These are phyloP conservation scores for Buphagus erythrorhynchus DNA, from an alignment of 2,797 vertebrate genomes.

Conservation along the genomic window DNA sequence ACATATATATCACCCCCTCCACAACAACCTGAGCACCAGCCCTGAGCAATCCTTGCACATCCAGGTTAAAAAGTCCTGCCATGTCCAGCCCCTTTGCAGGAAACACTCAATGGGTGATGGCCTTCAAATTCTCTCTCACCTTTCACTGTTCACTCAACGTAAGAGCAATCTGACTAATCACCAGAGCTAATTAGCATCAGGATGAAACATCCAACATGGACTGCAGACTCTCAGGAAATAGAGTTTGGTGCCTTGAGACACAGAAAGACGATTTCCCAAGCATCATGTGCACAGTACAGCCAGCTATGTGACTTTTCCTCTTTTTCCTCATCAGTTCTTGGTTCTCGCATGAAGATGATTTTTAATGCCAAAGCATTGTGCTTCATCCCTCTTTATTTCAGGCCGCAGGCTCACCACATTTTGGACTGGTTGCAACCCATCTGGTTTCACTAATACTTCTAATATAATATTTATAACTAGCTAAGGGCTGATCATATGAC, in stretches of 20 bases:
- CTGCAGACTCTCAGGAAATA: not conserved
- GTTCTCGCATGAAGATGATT: conserved; percentile 25
- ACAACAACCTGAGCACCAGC: not conserved
- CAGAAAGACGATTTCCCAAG: not conserved
- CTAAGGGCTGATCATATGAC: conserved; percentile 39
- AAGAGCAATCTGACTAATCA: not conserved
- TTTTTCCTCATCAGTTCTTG: conserved; percentile 2
- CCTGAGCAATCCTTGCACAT: not conserved
- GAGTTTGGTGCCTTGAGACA: not conserved
- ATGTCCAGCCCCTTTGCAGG: not conserved
- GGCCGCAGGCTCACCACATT: conserved; percentile 53
- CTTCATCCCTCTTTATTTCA: conserved; percentile 56
- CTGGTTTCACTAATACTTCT: conserved; percentile 65
- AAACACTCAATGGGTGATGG: accelerated
- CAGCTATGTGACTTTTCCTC: not conserved
- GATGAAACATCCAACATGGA: not conserved
- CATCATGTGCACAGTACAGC: not conserved
- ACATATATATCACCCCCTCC: not conserved
- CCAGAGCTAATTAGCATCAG: not conserved
- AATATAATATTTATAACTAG: conserved; percentile 64
- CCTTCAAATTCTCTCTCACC: not conserved
- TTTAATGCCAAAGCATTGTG: conserved; percentile 65
- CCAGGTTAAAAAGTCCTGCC: not conserved
- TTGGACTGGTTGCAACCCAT: conserved; percentile 62
- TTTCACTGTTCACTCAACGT: not conserved